Evolutionary conservation across 1,140 invertebrate species (phyloP).

Genomic region (Branchinecta lindahli): DNA sequence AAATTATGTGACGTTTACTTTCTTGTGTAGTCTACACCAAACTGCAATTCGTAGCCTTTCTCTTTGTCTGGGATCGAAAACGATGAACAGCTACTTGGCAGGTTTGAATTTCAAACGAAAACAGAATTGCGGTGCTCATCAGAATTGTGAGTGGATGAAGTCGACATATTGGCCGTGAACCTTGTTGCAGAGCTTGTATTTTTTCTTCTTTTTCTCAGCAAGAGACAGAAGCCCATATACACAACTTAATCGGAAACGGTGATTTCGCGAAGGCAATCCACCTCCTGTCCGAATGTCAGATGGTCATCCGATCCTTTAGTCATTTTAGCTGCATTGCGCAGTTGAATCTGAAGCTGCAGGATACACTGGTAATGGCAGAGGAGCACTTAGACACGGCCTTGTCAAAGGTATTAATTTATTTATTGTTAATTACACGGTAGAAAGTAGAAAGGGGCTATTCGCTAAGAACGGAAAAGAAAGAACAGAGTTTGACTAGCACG

Average conservation of each 20-base stretch:
- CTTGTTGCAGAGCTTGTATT: background rate
- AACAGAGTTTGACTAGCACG: background rate
- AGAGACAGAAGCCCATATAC: slow-evolving; percentile 30
- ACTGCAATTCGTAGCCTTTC: too few relatives aligned
- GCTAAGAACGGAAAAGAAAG: slow-evolving; percentile 7
- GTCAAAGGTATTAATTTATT: slow-evolving; percentile 42
- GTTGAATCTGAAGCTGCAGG: slow-evolving; percentile 68
- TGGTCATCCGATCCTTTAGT: slow-evolving; percentile 57
- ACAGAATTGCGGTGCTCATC: background rate
- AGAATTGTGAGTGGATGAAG: too few relatives aligned
- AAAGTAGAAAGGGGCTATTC: background rate
- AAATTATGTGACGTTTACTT: too few relatives aligned
- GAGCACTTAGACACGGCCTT: slow-evolving; percentile 76
- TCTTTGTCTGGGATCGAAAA: too few relatives aligned
- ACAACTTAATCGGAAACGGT: slow-evolving; percentile 60
- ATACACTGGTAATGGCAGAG: slow-evolving; percentile 78
- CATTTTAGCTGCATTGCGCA: slow-evolving; percentile 74
- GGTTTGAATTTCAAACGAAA: background rate
- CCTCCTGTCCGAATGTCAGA: slow-evolving; percentile 70
- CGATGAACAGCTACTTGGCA: background rate
- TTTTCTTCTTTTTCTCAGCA: background rate
- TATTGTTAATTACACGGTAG: background rate
- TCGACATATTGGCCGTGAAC: too few relatives aligned
- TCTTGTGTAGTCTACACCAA: too few relatives aligned
- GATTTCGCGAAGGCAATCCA: slow-evolving; percentile 80